Percentiles rank a stretch among this genome's conserved stretches.
Conservation (phyloP, 1,140 invertebrate species). For the Kradibia gibbosae region DNA sequence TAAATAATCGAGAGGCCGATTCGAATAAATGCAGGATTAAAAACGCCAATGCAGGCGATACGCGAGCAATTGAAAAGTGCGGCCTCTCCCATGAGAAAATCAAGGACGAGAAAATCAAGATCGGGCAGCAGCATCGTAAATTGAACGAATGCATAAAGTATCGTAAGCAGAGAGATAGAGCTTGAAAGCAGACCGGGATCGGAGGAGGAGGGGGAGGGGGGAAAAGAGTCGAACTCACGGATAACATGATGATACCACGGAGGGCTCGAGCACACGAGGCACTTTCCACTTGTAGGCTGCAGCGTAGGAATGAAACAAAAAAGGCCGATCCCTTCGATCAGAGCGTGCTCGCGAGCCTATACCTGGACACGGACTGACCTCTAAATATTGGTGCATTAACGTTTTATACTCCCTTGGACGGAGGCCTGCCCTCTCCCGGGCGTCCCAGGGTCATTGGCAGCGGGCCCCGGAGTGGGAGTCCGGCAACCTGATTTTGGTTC, state of each 20-base stretch:
- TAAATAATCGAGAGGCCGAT: too few relatives aligned
- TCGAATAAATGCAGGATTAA: too few relatives aligned
- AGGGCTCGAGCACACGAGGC: neutral
- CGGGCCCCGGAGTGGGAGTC: neutral
- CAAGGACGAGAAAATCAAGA: too few relatives aligned
- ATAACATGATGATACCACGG: slow-evolving; percentile 19
- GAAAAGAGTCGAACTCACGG: slow-evolving; percentile 24
- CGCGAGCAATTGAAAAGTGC: too few relatives aligned
- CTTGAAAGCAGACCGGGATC: too few relatives aligned
- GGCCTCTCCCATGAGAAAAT: too few relatives aligned
- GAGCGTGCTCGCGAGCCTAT: neutral
- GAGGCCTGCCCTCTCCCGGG: slow-evolving; percentile 28
- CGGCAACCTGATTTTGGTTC: slow-evolving; percentile 42
- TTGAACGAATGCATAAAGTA: too few relatives aligned
- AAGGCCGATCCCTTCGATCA: neutral
- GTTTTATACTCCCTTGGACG: slow-evolving; percentile 38
- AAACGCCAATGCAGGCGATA: too few relatives aligned
- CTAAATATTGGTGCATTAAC: slow-evolving; percentile 38
- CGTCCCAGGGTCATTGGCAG: neutral
- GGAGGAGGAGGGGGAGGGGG: neutral
- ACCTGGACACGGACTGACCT: slow-evolving; percentile 42
- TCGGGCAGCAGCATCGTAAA: too few relatives aligned
- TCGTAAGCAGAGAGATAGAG: too few relatives aligned
- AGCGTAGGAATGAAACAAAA: too few relatives aligned
- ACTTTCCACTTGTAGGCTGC: slow-evolving; percentile 4